These are phyloP conservation scores for Stegophylla sp. DNA, from an alignment of 2,888 invertebrate genomes.

Conservation along the genomic window DNA sequence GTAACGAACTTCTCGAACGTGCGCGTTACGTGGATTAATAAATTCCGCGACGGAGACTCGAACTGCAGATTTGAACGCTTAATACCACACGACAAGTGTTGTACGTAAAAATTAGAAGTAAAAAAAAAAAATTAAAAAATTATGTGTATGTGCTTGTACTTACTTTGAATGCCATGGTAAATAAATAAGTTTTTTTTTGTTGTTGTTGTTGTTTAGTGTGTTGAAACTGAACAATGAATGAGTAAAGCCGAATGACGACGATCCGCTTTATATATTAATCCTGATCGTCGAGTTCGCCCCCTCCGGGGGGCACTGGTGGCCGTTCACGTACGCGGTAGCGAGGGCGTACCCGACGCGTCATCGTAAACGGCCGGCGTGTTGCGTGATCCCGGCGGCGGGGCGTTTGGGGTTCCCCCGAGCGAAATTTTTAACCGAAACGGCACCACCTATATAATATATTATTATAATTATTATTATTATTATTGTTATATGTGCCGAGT, in stretches of 20 bases:
- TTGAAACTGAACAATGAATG: slow-evolving; percentile 39
- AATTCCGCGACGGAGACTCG: not conserved
- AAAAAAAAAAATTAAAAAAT: not conserved
- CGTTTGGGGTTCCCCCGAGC: slow-evolving; percentile 53
- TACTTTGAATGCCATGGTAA: slow-evolving; percentile 53
- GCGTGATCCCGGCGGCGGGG: slow-evolving; percentile 46
- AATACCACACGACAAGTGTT: not conserved
- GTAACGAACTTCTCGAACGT: too few species aligned
- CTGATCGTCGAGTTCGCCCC: slow-evolving; percentile 14
- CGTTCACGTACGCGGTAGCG: slow-evolving; percentile 1
- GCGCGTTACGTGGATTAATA: too few species aligned
- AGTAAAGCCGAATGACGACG: slow-evolving; percentile 51
- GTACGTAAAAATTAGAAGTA: too few species aligned
- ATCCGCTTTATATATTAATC: slow-evolving; percentile 45
- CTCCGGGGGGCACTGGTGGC: slow-evolving; percentile 17
- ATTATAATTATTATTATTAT: not conserved
- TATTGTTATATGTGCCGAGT: not conserved
- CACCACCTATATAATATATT: not conserved
- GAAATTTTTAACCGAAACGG: slow-evolving; percentile 30
- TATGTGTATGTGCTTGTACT: slow-evolving; percentile 11
- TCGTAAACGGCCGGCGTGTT: not conserved
- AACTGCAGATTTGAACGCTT: not conserved
- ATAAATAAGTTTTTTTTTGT: slow-evolving; percentile 22
- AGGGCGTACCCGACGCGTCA: slow-evolving; percentile 33
- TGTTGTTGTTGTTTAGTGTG: slow-evolving; percentile 21